phyloP scores from a whole-genome alignment of 2,113 vertebrate species.

The Corapipo altera region DNA sequence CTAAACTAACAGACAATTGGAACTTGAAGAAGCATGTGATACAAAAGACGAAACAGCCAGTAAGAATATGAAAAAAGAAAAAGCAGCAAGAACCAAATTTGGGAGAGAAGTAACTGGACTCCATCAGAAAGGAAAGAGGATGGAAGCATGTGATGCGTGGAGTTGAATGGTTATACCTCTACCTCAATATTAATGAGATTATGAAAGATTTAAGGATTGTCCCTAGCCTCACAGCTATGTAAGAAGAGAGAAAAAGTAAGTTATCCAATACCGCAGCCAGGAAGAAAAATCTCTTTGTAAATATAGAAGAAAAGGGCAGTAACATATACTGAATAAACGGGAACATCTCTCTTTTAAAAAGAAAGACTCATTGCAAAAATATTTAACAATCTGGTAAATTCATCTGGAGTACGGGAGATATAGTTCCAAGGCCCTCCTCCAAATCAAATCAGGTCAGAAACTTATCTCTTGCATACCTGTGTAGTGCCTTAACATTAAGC shows the following conservation, averaged over 20 bases:
- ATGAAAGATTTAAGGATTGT: not conserved
- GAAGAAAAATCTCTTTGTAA: not conserved
- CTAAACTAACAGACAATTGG: not conserved
- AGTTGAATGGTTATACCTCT: not conserved
- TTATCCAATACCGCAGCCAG: not conserved
- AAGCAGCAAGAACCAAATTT: not conserved
- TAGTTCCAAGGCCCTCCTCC: not conserved
- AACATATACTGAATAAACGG: not conserved
- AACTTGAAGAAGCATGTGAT: not conserved
- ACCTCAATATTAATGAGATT: not conserved
- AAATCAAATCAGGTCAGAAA: not conserved
- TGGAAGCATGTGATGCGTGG: not conserved
- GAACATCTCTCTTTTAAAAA: not conserved
- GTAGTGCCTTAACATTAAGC: not conserved
- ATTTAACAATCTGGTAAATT: not conserved
- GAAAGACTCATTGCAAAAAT: not conserved
- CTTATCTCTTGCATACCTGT: not conserved
- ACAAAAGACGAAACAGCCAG: not conserved
- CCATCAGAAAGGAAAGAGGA: not conserved
- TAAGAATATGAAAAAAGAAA: not conserved
- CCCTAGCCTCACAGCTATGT: not conserved
- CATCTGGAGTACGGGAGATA: not conserved
- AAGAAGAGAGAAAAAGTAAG: not conserved
- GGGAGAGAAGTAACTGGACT: not conserved
- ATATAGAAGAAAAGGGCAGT: not conserved